Evolutionary conservation across 2,113 vertebrate species (phyloP), one percentile per base, ranked within the genome.

Genomic region (Cyprinus carpio): DNA sequence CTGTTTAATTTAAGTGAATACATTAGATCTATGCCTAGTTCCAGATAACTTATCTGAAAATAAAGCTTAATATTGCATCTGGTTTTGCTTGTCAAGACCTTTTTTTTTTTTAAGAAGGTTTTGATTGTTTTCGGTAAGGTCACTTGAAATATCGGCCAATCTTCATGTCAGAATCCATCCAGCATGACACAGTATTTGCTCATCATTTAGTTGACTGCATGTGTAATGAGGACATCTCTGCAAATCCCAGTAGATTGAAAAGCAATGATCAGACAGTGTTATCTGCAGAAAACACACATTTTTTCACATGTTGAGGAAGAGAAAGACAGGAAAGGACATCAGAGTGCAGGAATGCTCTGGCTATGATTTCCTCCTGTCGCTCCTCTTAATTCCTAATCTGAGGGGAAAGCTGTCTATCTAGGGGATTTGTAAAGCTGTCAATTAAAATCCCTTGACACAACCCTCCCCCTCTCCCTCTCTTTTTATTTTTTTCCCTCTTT

Each of bases 361-460:
- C 88, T 74, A 40, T 86, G 84, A n/a, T 87, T 87, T 86, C 89
- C 90, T 62, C 56, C 37, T 84, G 29, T 88, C 89, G 90, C 83
- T 84, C 85, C 85, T 90, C 84, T 90, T 93, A 92, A 93, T 92
- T 90, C 91, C 88, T 89, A 51, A 72, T 90, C 87, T 91, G 84
- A 81, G 81, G 85, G 85, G 54, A 78, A 83, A 84, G 29, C 82
- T 40, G 81, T 89, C 84, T 86, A 91, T 93, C 88, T 92, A 65
- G 89, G 89, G 91, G 91, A 92, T 93, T 92, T 93, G 90, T 87
- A 91, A 89, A 92, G 90, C 89, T 93, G 91, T 93, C 92, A 92
- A 92, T 93, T 92, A 92, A 91, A 92, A 92, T 90, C 92, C 90
- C 88, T 93, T 65, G 84, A 93, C 88, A 91, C 90, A 91, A 89